Evolutionary conservation across 2,797 vertebrate genomes (phyloP).

Genomic region (Leucoraja ocellata): DNA sequence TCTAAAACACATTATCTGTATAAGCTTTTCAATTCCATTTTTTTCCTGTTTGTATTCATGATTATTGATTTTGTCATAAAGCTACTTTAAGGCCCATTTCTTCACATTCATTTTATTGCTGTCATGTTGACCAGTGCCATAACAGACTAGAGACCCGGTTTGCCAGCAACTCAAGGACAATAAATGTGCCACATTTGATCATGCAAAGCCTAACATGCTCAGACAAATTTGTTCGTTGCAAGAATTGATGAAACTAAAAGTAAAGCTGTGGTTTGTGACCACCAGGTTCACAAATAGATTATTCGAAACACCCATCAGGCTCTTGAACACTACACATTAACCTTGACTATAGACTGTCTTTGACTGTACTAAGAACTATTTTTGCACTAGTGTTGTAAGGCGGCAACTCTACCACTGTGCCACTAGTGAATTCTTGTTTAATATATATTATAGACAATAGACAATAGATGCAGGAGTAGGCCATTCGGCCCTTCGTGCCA

Average conservation of each 20-base stretch:
- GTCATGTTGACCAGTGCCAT: slow-evolving; percentile 17
- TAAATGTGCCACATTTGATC: slow-evolving; percentile 23
- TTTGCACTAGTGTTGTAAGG: too few species aligned
- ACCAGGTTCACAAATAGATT: too few species aligned
- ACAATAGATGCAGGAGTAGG: too few species aligned
- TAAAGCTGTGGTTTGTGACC: not conserved
- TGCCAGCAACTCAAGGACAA: not conserved
- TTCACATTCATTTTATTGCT: slow-evolving; percentile 7
- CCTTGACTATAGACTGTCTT: too few species aligned
- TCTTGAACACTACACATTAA: too few species aligned
- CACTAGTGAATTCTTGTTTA: too few species aligned
- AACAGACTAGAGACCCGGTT: not conserved
- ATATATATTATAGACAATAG: too few species aligned
- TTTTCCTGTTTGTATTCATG: not conserved
- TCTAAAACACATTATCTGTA: slow-evolving; percentile 12
- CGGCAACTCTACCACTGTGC: too few species aligned
- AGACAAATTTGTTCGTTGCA: not conserved
- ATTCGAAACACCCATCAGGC: too few species aligned
- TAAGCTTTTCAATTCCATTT: slow-evolving; percentile 2
- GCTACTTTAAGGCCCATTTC: slow-evolving; percentile 30
- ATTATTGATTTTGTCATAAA: slow-evolving; percentile 33
- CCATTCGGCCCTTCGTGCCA: too few species aligned
- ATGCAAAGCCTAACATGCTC: not conserved
- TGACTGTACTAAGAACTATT: too few species aligned
- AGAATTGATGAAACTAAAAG: not conserved